Conservation (phyloP, 2,113 vertebrate species). For the Puntigrus tetrazona region DNA sequence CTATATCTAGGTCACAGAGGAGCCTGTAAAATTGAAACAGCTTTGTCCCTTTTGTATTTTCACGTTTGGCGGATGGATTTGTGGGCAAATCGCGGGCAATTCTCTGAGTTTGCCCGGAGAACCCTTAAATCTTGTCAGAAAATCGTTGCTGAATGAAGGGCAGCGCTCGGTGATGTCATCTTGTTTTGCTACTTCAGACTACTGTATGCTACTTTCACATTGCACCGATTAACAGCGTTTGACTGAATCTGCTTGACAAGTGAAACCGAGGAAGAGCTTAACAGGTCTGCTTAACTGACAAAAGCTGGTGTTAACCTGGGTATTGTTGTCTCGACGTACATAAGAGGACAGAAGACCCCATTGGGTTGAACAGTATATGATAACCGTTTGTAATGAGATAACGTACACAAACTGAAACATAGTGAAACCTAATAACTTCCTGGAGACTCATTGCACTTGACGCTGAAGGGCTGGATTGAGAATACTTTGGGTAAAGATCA, state of each 20-base stretch:
- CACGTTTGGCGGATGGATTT: constrained; percentile 16
- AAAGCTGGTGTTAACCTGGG: neutral
- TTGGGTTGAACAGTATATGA: neutral
- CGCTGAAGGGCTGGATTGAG: neutral
- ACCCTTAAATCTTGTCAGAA: constrained; percentile 4
- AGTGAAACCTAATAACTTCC: constrained; percentile 32
- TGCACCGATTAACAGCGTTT: neutral
- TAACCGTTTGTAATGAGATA: neutral
- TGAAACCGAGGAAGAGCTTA: neutral
- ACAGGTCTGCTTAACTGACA: neutral
- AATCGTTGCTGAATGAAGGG: neutral
- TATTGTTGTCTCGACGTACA: neutral
- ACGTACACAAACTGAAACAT: constrained; percentile 16
- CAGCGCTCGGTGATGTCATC: constrained; percentile 15
- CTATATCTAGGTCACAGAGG: constrained; percentile 52
- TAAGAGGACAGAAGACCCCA: neutral
- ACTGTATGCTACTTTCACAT: constrained; percentile 7
- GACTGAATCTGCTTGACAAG: neutral
- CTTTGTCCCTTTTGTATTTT: neutral
- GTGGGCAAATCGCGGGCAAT: neutral
- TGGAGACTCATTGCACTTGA: constrained; percentile 12
- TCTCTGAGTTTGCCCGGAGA: neutral
- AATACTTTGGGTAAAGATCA: constrained; percentile 48
- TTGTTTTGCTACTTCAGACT: neutral
- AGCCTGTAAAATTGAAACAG: neutral